phyloP scores from a whole-genome alignment of 2,113 vertebrate genomes.

The Gavia stellata region DNA sequence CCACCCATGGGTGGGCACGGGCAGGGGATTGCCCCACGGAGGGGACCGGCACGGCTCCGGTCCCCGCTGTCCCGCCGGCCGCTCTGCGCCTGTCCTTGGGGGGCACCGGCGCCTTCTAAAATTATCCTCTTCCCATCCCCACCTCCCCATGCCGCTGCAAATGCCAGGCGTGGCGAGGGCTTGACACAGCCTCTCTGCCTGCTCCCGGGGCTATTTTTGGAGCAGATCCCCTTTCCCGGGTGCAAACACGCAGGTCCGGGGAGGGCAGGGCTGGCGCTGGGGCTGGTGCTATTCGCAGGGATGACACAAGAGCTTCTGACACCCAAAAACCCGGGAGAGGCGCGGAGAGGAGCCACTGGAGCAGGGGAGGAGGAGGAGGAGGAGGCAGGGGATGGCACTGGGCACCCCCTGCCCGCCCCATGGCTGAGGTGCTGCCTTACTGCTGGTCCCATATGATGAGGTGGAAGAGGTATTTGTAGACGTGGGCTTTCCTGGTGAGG shows the following conservation, averaged over 20 bases:
- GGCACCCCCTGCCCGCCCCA: not conserved
- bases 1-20: not conserved
- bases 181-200: not conserved
- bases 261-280: not conserved
- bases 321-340: not conserved
- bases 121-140: constrained; percentile 37
- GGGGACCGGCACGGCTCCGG: not conserved
- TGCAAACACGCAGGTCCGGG: not conserved
- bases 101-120: constrained; percentile 32
- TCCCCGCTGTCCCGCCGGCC: not conserved
- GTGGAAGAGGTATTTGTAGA: constrained; percentile 96
- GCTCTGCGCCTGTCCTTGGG: not conserved
- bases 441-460: constrained; percentile 97
- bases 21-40: not conserved
- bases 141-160: not conserved
- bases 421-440: constrained; percentile 66
- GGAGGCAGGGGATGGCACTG: not conserved
- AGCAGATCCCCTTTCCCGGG: constrained; percentile 27
- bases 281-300: not conserved
- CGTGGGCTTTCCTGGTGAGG: constrained; percentile 86
- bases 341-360: not conserved
- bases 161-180: not conserved
- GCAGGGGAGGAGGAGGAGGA: not conserved
- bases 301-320: not conserved
- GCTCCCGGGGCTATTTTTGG: constrained; percentile 49